A percentile compares a stretch with the other conserved stretches of the same genome.
Evolutionary conservation across 2,888 invertebrate species (phyloP).

Genomic region (Acrobasis repandana): DNA sequence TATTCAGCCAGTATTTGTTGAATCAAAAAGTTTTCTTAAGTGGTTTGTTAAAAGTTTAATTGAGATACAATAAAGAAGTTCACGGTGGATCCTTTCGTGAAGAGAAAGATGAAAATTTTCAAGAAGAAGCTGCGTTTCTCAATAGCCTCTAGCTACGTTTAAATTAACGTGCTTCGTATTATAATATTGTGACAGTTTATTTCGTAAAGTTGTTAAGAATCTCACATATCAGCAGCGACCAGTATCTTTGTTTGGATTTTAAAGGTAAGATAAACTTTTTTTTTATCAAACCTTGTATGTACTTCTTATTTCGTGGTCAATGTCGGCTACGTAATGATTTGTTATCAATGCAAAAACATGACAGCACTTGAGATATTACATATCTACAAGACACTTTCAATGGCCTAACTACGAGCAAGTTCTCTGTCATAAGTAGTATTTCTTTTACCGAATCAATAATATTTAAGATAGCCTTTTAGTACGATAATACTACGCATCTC

Average conservation of each 20-base stretch:
- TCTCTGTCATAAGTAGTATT: no score
- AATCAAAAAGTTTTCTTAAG: constrained; percentile 32
- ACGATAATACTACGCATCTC: no score
- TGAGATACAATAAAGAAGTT: constrained; percentile 31
- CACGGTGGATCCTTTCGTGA: constrained; percentile 74
- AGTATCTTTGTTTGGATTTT: constrained; percentile 17
- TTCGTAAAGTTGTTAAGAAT: constrained; percentile 27
- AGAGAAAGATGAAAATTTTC: constrained; percentile 78
- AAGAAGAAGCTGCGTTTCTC: constrained; percentile 78
- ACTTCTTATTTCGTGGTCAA: neutral
- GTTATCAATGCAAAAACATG: no score
- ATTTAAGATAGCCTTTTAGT: no score
- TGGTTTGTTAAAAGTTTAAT: constrained; percentile 29
- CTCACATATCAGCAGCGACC: constrained; percentile 56
- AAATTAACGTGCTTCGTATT: constrained; percentile 35
- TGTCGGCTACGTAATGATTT: no score
- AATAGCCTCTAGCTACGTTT: constrained; percentile 55
- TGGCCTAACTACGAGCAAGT: no score
- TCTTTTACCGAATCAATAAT: no score
- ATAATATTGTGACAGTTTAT: constrained; percentile 28
- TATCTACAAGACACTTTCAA: no score
- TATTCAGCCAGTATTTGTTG: constrained; percentile 45
- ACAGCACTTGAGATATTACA: no score
- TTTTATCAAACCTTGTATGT: neutral
- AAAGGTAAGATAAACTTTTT: constrained; percentile 27